Evolutionary conservation across 2,888 invertebrate species (phyloP).

Genomic region (Lasioglossum calceatum): DNA sequence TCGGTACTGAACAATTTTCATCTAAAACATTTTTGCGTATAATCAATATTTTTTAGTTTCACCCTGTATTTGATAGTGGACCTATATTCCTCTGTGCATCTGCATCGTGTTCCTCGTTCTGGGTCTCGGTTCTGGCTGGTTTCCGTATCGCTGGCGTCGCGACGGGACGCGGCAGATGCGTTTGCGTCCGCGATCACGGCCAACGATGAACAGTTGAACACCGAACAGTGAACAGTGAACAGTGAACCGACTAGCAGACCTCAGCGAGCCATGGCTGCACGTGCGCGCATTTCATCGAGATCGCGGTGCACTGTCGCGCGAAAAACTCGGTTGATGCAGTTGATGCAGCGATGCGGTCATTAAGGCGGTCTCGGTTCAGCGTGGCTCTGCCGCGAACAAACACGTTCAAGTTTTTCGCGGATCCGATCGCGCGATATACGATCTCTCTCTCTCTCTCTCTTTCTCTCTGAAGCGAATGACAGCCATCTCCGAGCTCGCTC

Average conservation of each 20-base stretch:
- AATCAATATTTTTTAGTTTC: too few relatives aligned
- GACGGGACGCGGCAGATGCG: not conserved
- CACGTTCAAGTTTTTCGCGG: not conserved
- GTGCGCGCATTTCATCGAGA: not conserved
- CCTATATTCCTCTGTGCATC: not conserved
- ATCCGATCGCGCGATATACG: not conserved
- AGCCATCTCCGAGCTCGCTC: not conserved
- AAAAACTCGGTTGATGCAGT: not conserved
- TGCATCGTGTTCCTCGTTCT: not conserved
- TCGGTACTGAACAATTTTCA: too few relatives aligned
- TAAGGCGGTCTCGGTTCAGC: not conserved
- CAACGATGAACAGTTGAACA: not conserved
- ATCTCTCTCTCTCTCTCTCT: not conserved
- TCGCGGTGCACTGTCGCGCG: not conserved
- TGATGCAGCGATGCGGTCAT: not conserved
- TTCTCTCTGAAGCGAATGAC: not conserved
- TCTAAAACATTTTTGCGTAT: too few relatives aligned
- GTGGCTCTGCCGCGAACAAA: not conserved
- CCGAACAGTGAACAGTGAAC: not conserved
- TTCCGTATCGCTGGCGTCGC: constrained; percentile 8
- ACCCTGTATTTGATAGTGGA: too few relatives aligned
- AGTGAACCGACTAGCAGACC: not conserved
- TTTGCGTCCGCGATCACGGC: not conserved
- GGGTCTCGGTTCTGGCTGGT: constrained; percentile 17
- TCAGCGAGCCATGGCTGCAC: not conserved